phyloP scores from a whole-genome alignment of 2,888 invertebrate genomes.

The Watsonalla binaria region DNA sequence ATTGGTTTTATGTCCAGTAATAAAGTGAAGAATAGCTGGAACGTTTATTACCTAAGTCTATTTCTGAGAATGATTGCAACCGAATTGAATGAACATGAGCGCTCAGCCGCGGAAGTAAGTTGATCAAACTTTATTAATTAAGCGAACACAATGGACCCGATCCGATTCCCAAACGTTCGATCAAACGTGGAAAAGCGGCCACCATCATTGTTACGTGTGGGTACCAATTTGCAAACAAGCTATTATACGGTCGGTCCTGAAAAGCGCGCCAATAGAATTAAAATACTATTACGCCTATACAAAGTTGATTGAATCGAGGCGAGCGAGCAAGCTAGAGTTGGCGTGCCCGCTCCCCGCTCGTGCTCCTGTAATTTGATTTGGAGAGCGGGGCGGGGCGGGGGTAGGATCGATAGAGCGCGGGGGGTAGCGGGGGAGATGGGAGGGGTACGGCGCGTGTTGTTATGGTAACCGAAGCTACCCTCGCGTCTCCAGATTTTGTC shows the following conservation, averaged over 20 bases:
- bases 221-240: slow-evolving; percentile 65
- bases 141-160: slow-evolving; percentile 16
- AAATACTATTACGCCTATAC: slow-evolving; percentile 74
- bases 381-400: slow-evolving; percentile 53
- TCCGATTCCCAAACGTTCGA: slow-evolving; percentile 22
- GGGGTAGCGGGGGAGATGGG: slow-evolving; percentile 20
- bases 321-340: slow-evolving; percentile 11
- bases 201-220: slow-evolving; percentile 40
- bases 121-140: slow-evolving; percentile 25
- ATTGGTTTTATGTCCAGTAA: too few relatives aligned
- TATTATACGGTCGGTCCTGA: slow-evolving; percentile 54
- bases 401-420: slow-evolving; percentile 46
- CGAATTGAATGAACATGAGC: slow-evolving; percentile 1
- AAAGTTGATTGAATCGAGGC: slow-evolving; percentile 65
- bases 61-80: not conserved
- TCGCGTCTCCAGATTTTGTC: slow-evolving; percentile 72
- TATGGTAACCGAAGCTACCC: slow-evolving; percentile 74
- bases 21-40: too few relatives aligned
- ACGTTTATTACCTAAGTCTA: too few relatives aligned
- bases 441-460: slow-evolving; percentile 63
- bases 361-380: slow-evolving; percentile 75
- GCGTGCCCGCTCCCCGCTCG: slow-evolving; percentile 32
- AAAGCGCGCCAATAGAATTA: slow-evolving; percentile 74
- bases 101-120: slow-evolving; percentile 2
- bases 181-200: slow-evolving; percentile 33